phyloP scores from a whole-genome alignment of 2,888 invertebrate genomes.

The Ectemnius continuus region DNA sequence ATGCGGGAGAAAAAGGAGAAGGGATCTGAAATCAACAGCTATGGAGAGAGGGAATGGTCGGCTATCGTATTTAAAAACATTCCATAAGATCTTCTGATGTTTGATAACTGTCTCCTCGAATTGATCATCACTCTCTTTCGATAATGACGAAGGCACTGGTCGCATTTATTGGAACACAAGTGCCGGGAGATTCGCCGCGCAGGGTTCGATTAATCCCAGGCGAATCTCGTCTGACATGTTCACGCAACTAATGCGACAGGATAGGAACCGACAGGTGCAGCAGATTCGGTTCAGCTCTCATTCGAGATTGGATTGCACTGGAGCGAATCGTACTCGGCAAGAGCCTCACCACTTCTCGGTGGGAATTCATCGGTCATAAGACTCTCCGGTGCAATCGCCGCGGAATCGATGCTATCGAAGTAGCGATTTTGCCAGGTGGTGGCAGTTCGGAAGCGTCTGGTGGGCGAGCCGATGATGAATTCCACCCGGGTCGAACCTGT shows the following conservation, averaged over 20 bases:
- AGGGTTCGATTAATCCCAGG: too few species aligned
- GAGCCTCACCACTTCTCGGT: constrained; percentile 78
- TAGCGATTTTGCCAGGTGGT: constrained; percentile 77
- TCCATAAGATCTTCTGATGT: constrained; percentile 1
- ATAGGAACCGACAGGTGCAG: not conserved
- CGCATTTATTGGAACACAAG: too few species aligned
- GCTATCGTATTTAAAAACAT: constrained; percentile 28
- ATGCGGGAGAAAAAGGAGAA: constrained; percentile 12
- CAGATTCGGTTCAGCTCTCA: constrained; percentile 56
- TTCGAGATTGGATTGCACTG: constrained; percentile 77
- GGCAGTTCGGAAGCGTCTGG: constrained; percentile 76
- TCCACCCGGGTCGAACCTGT: constrained; percentile 80
- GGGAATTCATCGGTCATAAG: constrained; percentile 78
- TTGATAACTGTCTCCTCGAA: not conserved
- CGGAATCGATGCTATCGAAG: constrained; percentile 85
- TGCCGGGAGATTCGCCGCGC: too few species aligned
- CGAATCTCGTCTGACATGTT: too few species aligned
- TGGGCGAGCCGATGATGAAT: constrained; percentile 75
- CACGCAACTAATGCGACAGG: too few species aligned
- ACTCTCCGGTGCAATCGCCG: constrained; percentile 71
- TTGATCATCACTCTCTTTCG: not conserved
- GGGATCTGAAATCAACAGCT: not conserved
- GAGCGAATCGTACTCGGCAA: constrained; percentile 81
- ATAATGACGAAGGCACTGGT: not conserved
- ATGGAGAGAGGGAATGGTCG: constrained; percentile 8